Evolutionary conservation across 2,797 vertebrate species (phyloP).

Genomic region (Pseudomugil gertrudae): DNA sequence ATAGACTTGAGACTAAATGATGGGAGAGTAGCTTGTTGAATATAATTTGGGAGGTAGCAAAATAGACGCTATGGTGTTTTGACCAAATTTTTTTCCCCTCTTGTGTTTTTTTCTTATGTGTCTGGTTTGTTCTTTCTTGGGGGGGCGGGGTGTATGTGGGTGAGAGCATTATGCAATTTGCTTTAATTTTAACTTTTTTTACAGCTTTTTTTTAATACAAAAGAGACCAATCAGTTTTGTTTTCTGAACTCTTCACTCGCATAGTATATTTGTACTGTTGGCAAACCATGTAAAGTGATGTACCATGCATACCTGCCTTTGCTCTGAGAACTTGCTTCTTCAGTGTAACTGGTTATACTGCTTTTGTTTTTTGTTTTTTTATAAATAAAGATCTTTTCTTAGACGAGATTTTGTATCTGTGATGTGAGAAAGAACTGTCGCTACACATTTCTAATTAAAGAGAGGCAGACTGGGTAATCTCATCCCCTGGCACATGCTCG

Average conservation of each 20-base stretch:
- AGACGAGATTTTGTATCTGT: conserved; percentile 60
- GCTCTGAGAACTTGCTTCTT: conserved; percentile 84
- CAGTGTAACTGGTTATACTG: conserved; percentile 85
- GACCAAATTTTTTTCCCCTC: conserved; percentile 13
- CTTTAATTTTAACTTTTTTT: conserved; percentile 76
- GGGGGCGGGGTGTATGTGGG: conserved; percentile 52
- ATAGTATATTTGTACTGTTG: conserved; percentile 79
- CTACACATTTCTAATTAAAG: conserved; percentile 66
- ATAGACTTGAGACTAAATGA: conserved; percentile 49
- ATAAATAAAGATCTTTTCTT: conserved; percentile 86
- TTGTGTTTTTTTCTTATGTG: conserved; percentile 32
- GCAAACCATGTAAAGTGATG: conserved; percentile 79
- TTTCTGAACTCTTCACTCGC: conserved; percentile 54
- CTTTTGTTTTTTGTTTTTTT: conserved; percentile 68
- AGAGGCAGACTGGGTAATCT: conserved; percentile 38
- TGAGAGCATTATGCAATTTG: conserved; percentile 80
- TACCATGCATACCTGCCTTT: conserved; percentile 84
- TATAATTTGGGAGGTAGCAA: conserved; percentile 44
- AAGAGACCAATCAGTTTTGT: conserved; percentile 70
- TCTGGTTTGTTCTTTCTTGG: conserved; percentile 63
- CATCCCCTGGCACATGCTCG: conserved; percentile 34
- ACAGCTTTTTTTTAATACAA: conserved; percentile 74
- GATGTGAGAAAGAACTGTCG: conserved; percentile 29
- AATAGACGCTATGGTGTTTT: conserved; percentile 68
- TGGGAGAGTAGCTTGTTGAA: conserved; percentile 39